phyloP scores from a whole-genome alignment of 1,140 invertebrate species.

The Caenorhabditis elegans region DNA sequence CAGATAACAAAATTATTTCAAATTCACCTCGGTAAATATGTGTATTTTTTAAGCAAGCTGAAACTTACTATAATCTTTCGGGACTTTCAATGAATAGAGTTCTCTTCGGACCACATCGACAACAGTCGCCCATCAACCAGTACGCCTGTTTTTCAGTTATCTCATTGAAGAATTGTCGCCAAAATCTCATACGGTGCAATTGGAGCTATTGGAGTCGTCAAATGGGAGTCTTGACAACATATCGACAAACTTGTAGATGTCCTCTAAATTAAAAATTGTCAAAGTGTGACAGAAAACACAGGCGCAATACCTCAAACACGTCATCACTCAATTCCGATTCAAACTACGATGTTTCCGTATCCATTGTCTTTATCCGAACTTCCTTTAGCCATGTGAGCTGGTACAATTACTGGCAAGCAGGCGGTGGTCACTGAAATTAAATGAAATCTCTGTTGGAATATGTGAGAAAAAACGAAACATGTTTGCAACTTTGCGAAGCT shows the following conservation, averaged over 20 bases:
- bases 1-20: no score
- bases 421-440: no score
- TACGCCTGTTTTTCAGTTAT: neutral
- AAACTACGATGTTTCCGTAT: neutral
- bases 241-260: neutral
- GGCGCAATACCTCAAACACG: neutral
- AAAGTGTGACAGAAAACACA: neutral
- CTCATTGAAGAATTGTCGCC: neutral
- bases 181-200: neutral
- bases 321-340: constrained; percentile 10
- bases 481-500: no score
- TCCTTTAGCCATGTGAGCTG: no score
- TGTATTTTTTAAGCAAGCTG: no score
- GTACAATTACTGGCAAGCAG: no score
- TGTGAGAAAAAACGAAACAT: no score
- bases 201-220: neutral
- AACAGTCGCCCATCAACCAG: neutral
- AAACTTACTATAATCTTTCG: neutral
- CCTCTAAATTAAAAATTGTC: neutral
- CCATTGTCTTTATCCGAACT: neutral
- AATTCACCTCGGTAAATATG: no score
- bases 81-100: neutral
- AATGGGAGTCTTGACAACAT: neutral
- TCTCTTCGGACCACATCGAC: neutral
- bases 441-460: no score